Conservation (phyloP, 92 coral and sea anemone species). For the Galaxea fascicularis region DNA sequence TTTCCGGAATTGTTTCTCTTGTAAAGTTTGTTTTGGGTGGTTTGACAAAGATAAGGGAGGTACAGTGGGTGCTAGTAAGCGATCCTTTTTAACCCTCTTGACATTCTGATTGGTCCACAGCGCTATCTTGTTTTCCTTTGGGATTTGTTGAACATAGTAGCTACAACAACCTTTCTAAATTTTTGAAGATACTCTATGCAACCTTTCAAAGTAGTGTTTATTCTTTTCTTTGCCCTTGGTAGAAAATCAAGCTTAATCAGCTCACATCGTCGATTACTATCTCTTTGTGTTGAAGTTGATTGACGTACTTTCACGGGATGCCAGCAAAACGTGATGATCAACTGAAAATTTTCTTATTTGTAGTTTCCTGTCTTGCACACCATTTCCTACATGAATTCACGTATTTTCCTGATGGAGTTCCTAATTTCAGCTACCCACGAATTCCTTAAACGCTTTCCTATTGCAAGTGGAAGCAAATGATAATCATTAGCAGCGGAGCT, state of each 20-base stretch:
- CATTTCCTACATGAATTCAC: neutral
- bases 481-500: no score
- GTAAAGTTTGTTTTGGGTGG: slow-evolving; percentile 35
- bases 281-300: neutral
- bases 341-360: neutral
- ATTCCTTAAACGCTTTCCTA: no score
- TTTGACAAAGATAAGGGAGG: slow-evolving; percentile 30
- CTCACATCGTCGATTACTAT: neutral
- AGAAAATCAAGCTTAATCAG: neutral
- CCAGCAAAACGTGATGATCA: neutral
- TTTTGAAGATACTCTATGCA: neutral
- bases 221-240: neutral
- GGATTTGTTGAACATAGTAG: neutral
- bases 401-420: neutral
- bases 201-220: neutral
- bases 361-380: no score
- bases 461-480: no score
- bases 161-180: neutral
- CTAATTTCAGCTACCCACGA: neutral
- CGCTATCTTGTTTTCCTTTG: neutral
- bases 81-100: slow-evolving; percentile 33
- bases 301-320: neutral
- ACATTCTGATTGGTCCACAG: slow-evolving; percentile 26
- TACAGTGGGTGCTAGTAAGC: slow-evolving; percentile 7
- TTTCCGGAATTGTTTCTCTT: slow-evolving; percentile 45